A percentile compares a stretch with the other conserved stretches of the same genome.
Evolutionary conservation across 1,140 invertebrate genomes (phyloP).

Genomic region (Ips typographus): DNA sequence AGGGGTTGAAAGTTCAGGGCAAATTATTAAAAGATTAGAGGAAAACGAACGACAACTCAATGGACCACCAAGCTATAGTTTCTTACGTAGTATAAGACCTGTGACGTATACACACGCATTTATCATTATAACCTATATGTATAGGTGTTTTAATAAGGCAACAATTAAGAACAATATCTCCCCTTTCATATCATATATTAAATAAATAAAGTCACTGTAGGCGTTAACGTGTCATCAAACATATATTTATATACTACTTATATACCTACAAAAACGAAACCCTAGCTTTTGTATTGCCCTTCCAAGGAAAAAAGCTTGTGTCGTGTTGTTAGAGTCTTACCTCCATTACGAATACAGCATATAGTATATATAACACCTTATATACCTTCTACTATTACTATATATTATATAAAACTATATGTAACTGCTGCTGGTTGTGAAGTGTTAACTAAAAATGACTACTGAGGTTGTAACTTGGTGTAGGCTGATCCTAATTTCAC

Average conservation of each 20-base stretch:
- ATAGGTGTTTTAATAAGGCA: too few species aligned
- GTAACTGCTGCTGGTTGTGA: not conserved
- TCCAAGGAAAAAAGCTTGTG: not conserved
- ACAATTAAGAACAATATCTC: too few species aligned
- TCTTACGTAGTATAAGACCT: too few species aligned
- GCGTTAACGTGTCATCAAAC: not conserved
- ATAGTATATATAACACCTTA: not conserved
- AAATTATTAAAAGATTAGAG: too few species aligned
- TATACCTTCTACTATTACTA: not conserved
- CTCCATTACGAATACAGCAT: conserved; percentile 25
- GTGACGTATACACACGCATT: too few species aligned
- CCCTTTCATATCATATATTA: too few species aligned
- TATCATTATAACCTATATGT: too few species aligned
- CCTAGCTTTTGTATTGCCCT: conserved; percentile 19
- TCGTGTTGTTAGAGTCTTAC: not conserved
- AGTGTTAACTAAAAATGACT: not conserved
- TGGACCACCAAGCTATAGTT: too few species aligned
- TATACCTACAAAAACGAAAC: not conserved
- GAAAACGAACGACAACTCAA: too few species aligned
- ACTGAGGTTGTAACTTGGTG: not conserved
- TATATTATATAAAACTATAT: not conserved
- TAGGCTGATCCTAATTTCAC: too few species aligned
- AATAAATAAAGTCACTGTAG: too few species aligned
- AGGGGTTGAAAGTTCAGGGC: too few species aligned
- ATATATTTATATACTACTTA: conserved; percentile 3